Base-by-base conservation (phyloP, 2,888 invertebrate species). In the Agrilus biguttatus region DNA sequence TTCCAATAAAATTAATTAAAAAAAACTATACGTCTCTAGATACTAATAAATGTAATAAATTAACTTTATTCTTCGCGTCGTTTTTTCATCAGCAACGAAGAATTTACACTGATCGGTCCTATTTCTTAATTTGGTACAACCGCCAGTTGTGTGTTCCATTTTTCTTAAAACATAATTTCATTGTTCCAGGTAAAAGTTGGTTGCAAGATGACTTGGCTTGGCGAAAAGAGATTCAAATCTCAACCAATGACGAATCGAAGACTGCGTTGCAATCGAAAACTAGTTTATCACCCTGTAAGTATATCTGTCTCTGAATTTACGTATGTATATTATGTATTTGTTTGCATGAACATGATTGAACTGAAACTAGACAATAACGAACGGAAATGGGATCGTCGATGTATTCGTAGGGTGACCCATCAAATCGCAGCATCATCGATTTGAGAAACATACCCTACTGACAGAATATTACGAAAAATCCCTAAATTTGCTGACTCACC, bases 111-210 rank as follows among this genome's bases (percentile, higher is more conserved):
- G 2, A 17, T 17, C 4, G 17, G 4, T 17, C 4, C 3, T 17
- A 3, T 17, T 17, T 17, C 4, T 17, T 17, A 3, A 17, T 17
- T 17, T 17, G 2, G 2, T 4, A 17, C 2, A 17, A 17, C 17
- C 4, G 3, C 17, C 3, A 2, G 17, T 17, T 17, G 17, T 17
- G 4, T 17, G 4, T 17, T 17, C 17, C 4, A 4, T 17, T 17
- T 17, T 17, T 17, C 17, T 17, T 17, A 17, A 17, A 4, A 21
- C 4, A 6, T 21, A 6, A 21, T 5, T 21, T 21, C 21, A 21
- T 52, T 50, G 48, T 63, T 62, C 35, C 62, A 70, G 70, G 68
- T 45, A 69, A 68, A 60, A 54, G 68, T 56, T 70, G 70, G 70
- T 52, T 67, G 52, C 67, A 61, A 52, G 68, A 68, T 45, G 67